Conservation (phyloP, 2,113 vertebrate genomes). For the Stomatorhinus ivindoensis region DNA sequence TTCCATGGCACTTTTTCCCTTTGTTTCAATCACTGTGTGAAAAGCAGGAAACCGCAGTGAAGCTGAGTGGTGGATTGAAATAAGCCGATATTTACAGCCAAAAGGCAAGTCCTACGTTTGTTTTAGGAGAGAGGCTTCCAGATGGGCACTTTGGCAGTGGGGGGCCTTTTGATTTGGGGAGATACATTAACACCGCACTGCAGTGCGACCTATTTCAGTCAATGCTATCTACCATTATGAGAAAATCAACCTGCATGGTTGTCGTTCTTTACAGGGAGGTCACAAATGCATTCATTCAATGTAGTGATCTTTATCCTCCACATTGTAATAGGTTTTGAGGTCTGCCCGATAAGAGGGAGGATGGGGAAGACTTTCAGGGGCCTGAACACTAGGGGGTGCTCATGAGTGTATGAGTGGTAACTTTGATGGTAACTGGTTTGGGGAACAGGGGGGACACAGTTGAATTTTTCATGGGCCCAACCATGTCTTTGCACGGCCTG, state of each 20-base stretch:
- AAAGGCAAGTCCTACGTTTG: not conserved
- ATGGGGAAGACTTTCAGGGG: not conserved
- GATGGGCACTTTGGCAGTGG: not conserved
- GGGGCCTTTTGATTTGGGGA: conserved; percentile 21
- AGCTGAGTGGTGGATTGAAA: not conserved
- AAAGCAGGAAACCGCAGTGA: not conserved
- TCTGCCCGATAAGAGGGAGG: not conserved
- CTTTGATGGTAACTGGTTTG: not conserved
- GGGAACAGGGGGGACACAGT: not conserved
- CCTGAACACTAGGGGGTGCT: no score
- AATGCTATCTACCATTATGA: conserved; percentile 12
- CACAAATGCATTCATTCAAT: not conserved
- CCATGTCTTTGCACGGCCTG: not conserved
- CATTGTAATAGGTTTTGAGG: not conserved
- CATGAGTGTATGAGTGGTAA: no score
- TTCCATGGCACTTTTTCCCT: not conserved
- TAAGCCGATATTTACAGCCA: not conserved
- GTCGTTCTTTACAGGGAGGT: not conserved
- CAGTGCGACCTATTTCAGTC: conserved; percentile 24
- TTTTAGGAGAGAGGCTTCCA: not conserved
- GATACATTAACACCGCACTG: conserved; percentile 1
- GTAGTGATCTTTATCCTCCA: not conserved
- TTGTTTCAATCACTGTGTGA: not conserved
- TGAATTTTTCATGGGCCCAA: not conserved
- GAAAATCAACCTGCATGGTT: conserved; percentile 9